Percentiles rank a stretch among this genome's conserved stretches.
These are phyloP conservation scores for Dicyrtomina minuta DNA, from an alignment of 2,888 invertebrate genomes.

Conservation along the genomic window DNA sequence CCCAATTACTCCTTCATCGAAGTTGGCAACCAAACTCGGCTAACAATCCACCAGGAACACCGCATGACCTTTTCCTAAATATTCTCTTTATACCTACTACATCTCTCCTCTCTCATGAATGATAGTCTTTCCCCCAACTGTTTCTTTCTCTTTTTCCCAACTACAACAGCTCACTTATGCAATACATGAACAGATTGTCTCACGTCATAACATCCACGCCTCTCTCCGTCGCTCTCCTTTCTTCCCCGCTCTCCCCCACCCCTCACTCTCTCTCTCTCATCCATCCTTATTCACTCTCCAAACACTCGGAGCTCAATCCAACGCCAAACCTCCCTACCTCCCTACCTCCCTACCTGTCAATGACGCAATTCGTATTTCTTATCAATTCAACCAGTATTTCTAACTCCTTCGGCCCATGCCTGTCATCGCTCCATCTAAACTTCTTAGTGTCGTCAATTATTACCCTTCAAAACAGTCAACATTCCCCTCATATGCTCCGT, in stretches of 20 bases:
- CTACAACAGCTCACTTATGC: background rate
- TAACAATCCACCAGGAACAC: constrained; percentile 25
- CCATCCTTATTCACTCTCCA: background rate
- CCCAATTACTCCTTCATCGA: constrained; percentile 33
- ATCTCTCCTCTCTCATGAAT: constrained; percentile 15
- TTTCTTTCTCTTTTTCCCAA: constrained; percentile 9
- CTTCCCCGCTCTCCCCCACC: background rate
- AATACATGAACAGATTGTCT: background rate
- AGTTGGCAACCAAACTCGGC: constrained; percentile 37
- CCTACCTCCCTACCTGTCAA: too few species aligned
- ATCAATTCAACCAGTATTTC: too few species aligned
- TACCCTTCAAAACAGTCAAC: too few species aligned
- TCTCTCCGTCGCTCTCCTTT: background rate
- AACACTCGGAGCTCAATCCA: background rate
- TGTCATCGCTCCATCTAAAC: too few species aligned
- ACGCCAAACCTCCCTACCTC: too few species aligned
- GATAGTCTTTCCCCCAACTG: constrained; percentile 9
- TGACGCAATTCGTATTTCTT: too few species aligned
- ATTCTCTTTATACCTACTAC: background rate
- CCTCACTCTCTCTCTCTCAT: background rate
- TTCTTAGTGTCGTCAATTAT: too few species aligned
- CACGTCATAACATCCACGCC: constrained; percentile 1
- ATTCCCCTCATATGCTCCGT: too few species aligned
- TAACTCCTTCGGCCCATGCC: too few species aligned
- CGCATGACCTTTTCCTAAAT: constrained; percentile 40